These are phyloP conservation scores for Trididemnum miniatum DNA, from an alignment of 23 tunicate genomes.

Conservation along the genomic window DNA sequence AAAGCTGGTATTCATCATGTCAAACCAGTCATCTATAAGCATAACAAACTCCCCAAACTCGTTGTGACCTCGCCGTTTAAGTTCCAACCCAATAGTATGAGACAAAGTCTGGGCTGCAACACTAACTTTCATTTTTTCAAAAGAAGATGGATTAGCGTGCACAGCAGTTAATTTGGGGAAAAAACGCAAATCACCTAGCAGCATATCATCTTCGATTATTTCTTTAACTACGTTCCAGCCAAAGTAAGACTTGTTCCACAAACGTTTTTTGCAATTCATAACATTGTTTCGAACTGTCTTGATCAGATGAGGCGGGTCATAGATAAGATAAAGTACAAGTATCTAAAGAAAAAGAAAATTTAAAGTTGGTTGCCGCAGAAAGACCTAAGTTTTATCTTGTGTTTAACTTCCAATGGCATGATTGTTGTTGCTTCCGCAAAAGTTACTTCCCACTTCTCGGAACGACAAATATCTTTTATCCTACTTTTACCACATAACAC, in stretches of 20 bases:
- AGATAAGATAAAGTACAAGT: background rate
- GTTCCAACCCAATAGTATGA: background rate
- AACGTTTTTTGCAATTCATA: background rate
- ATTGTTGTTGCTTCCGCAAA: background rate
- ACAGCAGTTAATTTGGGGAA: background rate
- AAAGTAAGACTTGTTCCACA: constrained; percentile 6
- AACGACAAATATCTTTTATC: no score
- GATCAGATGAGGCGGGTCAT: background rate
- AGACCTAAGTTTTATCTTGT: background rate
- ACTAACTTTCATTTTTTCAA: background rate
- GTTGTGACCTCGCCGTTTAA: background rate
- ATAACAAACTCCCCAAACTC: background rate
- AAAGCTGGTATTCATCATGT: background rate
- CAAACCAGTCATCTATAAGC: background rate
- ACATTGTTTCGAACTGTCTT: background rate
- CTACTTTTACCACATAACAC: background rate
- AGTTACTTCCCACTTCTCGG: background rate
- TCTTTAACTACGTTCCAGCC: background rate
- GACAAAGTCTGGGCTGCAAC: constrained; percentile 5
- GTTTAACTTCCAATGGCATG: background rate
- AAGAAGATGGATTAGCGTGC: background rate
- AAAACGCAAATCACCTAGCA: constrained; percentile 6
- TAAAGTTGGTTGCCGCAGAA: background rate
- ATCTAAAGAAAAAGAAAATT: background rate
- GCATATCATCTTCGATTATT: background rate